Conservation (phyloP, 30 jellyfish, hydroid and myxozoan genomes). For the Nemopilema nomurai region DNA sequence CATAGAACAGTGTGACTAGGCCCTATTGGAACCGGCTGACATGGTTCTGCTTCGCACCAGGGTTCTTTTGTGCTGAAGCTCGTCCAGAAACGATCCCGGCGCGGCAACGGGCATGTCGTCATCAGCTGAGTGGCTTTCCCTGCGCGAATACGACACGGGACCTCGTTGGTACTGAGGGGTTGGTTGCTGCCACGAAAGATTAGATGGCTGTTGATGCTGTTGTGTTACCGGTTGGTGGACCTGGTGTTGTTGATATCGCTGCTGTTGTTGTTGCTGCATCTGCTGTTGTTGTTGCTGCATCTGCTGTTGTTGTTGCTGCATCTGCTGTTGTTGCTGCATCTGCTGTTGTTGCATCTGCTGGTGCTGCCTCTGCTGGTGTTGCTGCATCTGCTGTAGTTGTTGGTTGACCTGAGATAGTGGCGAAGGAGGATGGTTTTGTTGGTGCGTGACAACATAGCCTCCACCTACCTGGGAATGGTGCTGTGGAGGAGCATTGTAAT, state of each 20-base stretch:
- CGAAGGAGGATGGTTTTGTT: neutral
- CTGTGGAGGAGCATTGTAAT: neutral
- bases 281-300: conserved; percentile 20
- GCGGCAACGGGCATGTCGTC: conserved; percentile 84
- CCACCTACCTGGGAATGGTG: neutral
- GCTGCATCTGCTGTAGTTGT: conserved; percentile 14
- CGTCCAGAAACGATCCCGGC: conserved; percentile 88
- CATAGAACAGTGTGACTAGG: conserved; percentile 5
- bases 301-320: conserved; percentile 46
- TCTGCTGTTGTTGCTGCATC: conserved; percentile 33
- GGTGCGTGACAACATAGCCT: neutral
- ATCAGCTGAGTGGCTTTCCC: conserved; percentile 65
- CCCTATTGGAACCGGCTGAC: conserved; percentile 35
- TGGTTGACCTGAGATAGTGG: neutral
- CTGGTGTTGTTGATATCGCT: conserved; percentile 12
- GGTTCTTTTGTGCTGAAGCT: conserved; percentile 73
- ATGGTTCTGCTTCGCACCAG: conserved; percentile 53
- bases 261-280: conserved; percentile 4
- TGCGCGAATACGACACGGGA: neutral
- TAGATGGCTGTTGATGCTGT: conserved; percentile 23
- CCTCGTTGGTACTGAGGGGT: conserved; percentile 24
- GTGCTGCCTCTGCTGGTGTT: neutral
- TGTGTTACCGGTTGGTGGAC: neutral
- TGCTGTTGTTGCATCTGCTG: neutral
- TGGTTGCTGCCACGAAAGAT: conserved; percentile 15